Evolutionary conservation across 2,888 invertebrate species (phyloP).

Genomic region (Zele albiditarsus): DNA sequence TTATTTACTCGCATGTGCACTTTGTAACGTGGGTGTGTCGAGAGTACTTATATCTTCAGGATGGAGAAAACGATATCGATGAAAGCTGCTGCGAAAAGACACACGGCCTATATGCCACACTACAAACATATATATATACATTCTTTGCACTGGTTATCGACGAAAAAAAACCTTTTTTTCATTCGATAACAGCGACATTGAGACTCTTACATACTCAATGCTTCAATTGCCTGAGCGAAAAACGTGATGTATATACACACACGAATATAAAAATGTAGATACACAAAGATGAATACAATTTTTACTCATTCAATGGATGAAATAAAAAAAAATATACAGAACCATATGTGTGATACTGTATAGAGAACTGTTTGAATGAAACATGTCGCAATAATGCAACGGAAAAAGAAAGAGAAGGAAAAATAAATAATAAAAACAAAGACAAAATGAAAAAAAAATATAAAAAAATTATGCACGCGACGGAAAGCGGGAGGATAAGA

Average conservation of each 20-base stretch:
- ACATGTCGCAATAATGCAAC: not conserved
- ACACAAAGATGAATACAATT: too few species aligned
- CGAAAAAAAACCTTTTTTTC: too few species aligned
- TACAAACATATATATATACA: not conserved
- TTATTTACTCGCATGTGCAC: slow-evolving; percentile 2
- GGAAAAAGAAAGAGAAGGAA: not conserved
- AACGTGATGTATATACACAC: too few species aligned
- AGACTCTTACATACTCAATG: too few species aligned
- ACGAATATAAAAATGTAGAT: too few species aligned
- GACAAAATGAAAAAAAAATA: not conserved
- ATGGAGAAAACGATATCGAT: not conserved
- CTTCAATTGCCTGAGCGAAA: too few species aligned
- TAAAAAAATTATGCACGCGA: not conserved
- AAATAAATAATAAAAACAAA: not conserved
- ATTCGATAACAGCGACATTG: too few species aligned
- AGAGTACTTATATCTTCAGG: not conserved
- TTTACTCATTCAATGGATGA: too few species aligned
- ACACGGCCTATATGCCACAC: not conserved
- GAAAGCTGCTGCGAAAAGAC: not conserved
- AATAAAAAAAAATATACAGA: not conserved
- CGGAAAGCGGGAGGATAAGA: slow-evolving; percentile 3
- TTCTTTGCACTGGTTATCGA: too few species aligned
- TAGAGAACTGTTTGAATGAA: not conserved
- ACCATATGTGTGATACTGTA: not conserved
- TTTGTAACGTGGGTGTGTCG: slow-evolving; percentile 12